Evolutionary conservation across 2,888 invertebrate species (phyloP), one percentile per base, ranked within the genome.

Genomic region (Mongoloraphidia duomilia): DNA sequence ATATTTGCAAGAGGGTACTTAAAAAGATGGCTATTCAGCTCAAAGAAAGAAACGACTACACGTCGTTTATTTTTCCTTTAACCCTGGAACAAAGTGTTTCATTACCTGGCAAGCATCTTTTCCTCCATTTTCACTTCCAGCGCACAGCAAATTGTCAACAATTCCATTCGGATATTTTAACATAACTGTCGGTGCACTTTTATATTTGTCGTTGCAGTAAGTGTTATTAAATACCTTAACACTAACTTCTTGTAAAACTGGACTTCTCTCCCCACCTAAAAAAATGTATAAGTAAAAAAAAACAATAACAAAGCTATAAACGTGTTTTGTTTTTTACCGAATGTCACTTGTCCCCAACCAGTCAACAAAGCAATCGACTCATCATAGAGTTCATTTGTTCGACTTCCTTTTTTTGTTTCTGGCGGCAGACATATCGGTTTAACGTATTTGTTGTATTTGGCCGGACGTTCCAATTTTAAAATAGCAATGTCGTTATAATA

Each of bases 81-180:
- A 26, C 26, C 6, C 26, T 26, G 26, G 6, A 26, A 26, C 3
- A 26, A 26, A 6, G 26, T 26, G 3, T 26, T 26, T 3, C 6
- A 26, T 33, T 42, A 42, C 42, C 55, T 58, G 56, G 17, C 58
- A 58, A 17, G 58, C 57, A 52, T 57, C 58, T 50, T 55, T 57
- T 9, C 56, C 57, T 2, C 57, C 58, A 33, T 55, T 49, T 39
- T 50, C 49, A 49, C 57, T 55, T 9, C 58, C 58, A n/a, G 53
- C 53, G 35, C 53, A 53, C 8, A 53, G 12, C 35, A 50, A 51
- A 12, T 51, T 43, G 35, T 50, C 44, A 37, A 51, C 35, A 33
- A 53, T 49, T 8, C 53, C 53, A 17, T 43, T 14, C 12, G 53
- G 51, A 35, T 48, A 50, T 48, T 49, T 47, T 12, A 46, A 34